Evolutionary conservation across 2,888 invertebrate genomes (phyloP).

Genomic region (Mimumesa dahlbomi): DNA sequence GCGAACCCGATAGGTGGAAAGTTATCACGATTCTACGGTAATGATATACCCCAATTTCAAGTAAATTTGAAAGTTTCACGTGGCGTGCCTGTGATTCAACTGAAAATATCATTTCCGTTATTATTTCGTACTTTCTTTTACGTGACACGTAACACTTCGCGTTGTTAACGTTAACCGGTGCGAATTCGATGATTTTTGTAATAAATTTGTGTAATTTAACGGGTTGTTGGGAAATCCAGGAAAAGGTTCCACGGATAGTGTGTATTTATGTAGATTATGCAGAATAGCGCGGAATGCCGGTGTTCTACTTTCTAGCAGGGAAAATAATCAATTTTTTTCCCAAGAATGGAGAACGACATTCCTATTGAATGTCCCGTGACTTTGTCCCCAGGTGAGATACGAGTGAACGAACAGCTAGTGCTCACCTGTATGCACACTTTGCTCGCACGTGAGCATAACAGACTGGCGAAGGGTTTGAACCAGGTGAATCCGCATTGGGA

Average conservation of each 20-base stretch:
- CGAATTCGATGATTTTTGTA: too few species aligned
- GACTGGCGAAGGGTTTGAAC: slow-evolving; percentile 88
- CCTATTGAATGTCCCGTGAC: slow-evolving; percentile 7
- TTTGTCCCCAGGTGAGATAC: slow-evolving; percentile 86
- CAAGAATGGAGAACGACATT: slow-evolving; percentile 1
- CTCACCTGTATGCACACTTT: slow-evolving; percentile 95
- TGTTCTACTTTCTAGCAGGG: neutral
- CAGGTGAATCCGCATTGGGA: slow-evolving; percentile 96
- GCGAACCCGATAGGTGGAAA: too few species aligned
- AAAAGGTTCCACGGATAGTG: neutral
- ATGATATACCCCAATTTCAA: too few species aligned
- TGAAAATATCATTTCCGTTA: too few species aligned
- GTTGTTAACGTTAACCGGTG: too few species aligned
- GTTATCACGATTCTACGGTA: too few species aligned
- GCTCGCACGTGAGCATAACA: slow-evolving; percentile 95
- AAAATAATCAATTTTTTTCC: slow-evolving; percentile 2
- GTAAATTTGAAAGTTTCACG: too few species aligned
- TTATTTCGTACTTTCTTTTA: too few species aligned
- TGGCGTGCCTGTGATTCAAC: too few species aligned
- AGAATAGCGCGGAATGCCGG: slow-evolving; percentile 7
- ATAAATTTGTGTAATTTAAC: too few species aligned
- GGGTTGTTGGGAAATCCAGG: neutral
- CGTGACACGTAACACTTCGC: too few species aligned
- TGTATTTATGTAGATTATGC: neutral
- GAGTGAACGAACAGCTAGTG: slow-evolving; percentile 95